Conservation (phyloP, 2,797 vertebrate genomes). For the Malacoctenus gilli region DNA sequence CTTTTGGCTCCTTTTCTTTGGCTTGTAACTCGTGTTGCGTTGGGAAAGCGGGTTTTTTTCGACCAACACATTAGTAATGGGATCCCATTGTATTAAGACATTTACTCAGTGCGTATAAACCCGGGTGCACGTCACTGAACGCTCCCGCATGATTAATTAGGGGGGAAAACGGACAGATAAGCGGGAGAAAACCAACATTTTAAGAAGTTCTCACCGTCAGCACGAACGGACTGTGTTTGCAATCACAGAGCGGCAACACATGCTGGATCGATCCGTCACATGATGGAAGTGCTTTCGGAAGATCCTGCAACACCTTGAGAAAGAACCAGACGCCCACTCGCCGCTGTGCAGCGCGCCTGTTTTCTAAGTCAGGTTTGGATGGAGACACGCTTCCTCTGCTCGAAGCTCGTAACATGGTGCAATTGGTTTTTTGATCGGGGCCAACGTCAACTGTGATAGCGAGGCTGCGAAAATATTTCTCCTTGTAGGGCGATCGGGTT, state of each 20-base stretch:
- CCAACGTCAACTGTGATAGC: slow-evolving; percentile 64
- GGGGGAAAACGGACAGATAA: no score
- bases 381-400: slow-evolving; percentile 62
- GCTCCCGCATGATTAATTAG: no score
- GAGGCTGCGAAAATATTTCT: slow-evolving; percentile 58
- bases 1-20: no score
- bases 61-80: no score
- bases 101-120: no score
- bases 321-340: slow-evolving; percentile 58
- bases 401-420: slow-evolving; percentile 50
- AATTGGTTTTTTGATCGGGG: slow-evolving; percentile 60
- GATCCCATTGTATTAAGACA: no score
- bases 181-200: no score
- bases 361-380: slow-evolving; percentile 63
- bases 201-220: slow-evolving; percentile 47
- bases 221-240: slow-evolving; percentile 58
- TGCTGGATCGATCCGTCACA: slow-evolving; percentile 62
- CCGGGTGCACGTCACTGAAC: no score
- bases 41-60: no score
- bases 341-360: slow-evolving; percentile 58
- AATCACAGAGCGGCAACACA: slow-evolving; percentile 66
- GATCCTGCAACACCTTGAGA: slow-evolving; percentile 64
- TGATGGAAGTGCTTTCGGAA: slow-evolving; percentile 60
- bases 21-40: no score
- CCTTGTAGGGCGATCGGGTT: slow-evolving; percentile 57